Percentiles rank a stretch among this genome's conserved stretches.
Conservation (phyloP, 2,888 invertebrate species). For the Ernsta delagoae region DNA sequence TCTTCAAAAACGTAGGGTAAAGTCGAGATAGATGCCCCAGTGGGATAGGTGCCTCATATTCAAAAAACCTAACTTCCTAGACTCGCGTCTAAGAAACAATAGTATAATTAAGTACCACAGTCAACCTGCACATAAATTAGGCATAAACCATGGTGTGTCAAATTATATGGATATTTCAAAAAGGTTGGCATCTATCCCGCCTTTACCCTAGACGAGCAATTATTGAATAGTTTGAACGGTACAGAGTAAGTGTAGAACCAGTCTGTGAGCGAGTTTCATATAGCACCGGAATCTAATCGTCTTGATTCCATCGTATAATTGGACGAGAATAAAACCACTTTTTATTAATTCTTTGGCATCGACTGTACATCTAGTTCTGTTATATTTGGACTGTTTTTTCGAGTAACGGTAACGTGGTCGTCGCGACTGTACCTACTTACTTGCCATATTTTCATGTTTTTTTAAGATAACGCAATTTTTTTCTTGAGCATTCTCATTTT, state of each 20-base stretch:
- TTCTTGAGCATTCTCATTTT: background rate
- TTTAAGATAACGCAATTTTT: no score
- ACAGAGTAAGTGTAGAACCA: conserved; percentile 16
- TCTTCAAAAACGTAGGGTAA: no score
- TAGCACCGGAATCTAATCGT: conserved; percentile 73
- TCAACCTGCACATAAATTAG: no score
- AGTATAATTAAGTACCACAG: no score
- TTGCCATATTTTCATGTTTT: conserved; percentile 35
- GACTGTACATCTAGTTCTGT: conserved; percentile 42
- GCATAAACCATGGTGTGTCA: no score
- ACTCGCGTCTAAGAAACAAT: no score
- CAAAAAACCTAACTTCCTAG: no score
- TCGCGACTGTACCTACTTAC: no score
- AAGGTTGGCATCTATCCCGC: no score
- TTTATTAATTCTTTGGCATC: conserved; percentile 38
- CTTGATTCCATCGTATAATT: conserved; percentile 63
- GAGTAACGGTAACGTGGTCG: conserved; percentile 40
- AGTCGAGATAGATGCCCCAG: no score
- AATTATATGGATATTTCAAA: no score
- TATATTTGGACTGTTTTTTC: conserved; percentile 37
- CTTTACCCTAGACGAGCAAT: conserved; percentile 5
- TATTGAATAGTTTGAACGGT: conserved; percentile 11
- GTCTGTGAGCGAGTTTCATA: conserved; percentile 51
- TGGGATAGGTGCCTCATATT: no score
- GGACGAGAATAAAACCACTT: conserved; percentile 48